Percentiles rank a stretch among this genome's conserved stretches.
Conservation (phyloP, 1,140 invertebrate genomes). For the Zophobas morio region DNA sequence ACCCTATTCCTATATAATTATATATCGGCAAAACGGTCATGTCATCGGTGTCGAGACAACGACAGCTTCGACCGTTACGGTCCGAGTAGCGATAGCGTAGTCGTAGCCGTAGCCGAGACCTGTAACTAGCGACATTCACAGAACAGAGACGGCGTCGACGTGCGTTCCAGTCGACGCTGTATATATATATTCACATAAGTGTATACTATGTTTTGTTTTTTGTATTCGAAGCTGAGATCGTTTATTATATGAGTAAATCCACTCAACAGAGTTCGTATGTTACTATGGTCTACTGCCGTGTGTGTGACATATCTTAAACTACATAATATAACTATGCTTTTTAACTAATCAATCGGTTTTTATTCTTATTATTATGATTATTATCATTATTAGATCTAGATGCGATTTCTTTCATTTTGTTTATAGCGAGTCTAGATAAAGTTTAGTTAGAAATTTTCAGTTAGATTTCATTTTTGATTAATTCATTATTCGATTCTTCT, state of each 20-base stretch:
- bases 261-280: conserved; percentile 49
- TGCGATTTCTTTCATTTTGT: conserved; percentile 49
- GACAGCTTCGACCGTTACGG: conserved; percentile 26
- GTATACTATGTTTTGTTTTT: neutral
- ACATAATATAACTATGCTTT: conserved; percentile 60
- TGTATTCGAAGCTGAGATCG: neutral
- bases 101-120: conserved; percentile 37
- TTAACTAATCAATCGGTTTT: conserved; percentile 55
- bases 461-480: conserved; percentile 44
- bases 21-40: neutral
- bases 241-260: conserved; percentile 11
- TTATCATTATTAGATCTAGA: conserved; percentile 55
- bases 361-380: conserved; percentile 4
- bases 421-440: conserved; percentile 25
- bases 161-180: conserved; percentile 7
- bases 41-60: neutral
- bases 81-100: conserved; percentile 39
- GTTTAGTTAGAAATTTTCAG: conserved; percentile 21
- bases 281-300: conserved; percentile 60
- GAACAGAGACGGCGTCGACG: conserved; percentile 25
- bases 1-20: neutral
- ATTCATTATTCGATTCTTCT: conserved; percentile 30
- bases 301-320: conserved; percentile 62
- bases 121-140: conserved; percentile 45
- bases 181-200: conserved; percentile 4